Percentiles rank a stretch among this genome's conserved stretches.
Conservation (phyloP, 2,113 vertebrate species). For the Apodemus speciosus region DNA sequence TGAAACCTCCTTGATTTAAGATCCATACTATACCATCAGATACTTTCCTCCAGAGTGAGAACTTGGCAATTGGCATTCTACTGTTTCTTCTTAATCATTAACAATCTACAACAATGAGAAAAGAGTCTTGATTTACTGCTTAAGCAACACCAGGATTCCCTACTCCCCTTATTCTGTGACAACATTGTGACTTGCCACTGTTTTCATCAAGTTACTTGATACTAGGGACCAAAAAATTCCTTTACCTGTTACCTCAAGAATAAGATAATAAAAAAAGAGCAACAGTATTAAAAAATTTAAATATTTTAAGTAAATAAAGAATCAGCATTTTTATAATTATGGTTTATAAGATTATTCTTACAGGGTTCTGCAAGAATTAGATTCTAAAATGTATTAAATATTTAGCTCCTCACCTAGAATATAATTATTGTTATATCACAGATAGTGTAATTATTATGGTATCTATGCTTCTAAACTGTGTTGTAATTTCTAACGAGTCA, state of each 20-base stretch:
- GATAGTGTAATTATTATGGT: conserved; percentile 47
- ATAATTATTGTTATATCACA: conserved; percentile 50
- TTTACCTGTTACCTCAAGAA: not conserved
- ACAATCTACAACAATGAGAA: not conserved
- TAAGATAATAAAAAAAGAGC: conserved; percentile 28
- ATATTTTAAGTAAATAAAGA: conserved; percentile 44
- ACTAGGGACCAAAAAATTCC: not conserved
- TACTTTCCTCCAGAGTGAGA: not conserved
- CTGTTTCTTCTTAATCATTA: not conserved
- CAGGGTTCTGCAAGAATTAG: conserved; percentile 19
- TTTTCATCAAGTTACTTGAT: not conserved
- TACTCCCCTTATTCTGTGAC: rapidly evolving
- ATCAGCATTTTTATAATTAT: conserved; percentile 21
- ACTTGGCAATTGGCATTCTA: not conserved
- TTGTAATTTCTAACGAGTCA: conserved; percentile 62
- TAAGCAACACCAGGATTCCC: not conserved
- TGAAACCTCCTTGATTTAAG: not conserved
- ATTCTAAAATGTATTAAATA: conserved; percentile 50
- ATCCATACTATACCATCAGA: rapidly evolving
- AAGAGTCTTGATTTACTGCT: not conserved
- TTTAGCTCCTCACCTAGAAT: conserved; percentile 18
- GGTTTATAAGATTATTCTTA: conserved; percentile 45
- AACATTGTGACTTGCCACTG: not conserved
- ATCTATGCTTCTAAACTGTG: conserved; percentile 42
- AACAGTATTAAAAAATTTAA: not conserved